A percentile compares a stretch with the other conserved stretches of the same genome.
Evolutionary conservation across 2,888 invertebrate genomes (phyloP).

Genomic region (Amblyjoppa proteus): DNA sequence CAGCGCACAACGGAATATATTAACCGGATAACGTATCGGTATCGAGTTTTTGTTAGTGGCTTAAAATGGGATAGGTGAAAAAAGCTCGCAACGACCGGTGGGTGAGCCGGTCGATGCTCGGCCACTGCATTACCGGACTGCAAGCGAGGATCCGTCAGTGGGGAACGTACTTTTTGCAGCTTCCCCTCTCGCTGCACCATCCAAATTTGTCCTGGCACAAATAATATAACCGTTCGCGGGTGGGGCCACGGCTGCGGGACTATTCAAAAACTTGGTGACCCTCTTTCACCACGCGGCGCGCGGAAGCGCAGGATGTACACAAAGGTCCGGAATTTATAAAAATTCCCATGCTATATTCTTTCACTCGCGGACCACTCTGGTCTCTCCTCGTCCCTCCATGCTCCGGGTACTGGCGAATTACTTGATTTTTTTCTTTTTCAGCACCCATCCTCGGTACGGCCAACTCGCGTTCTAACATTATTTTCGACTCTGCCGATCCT

Average conservation of each 20-base stretch:
- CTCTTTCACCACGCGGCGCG: slow-evolving; percentile 1
- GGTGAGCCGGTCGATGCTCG: neutral
- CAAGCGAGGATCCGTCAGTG: neutral
- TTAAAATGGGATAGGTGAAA: neutral
- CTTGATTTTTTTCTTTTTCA: slow-evolving; percentile 47
- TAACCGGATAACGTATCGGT: slow-evolving; percentile 23
- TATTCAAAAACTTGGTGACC: slow-evolving; percentile 16
- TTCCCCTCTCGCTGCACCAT: neutral
- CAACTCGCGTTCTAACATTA: slow-evolving; percentile 64
- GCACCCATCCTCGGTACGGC: slow-evolving; percentile 29
- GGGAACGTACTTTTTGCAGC: neutral
- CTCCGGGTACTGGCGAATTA: slow-evolving; percentile 41
- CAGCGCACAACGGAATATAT: slow-evolving; percentile 20
- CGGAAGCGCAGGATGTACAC: slow-evolving; percentile 28
- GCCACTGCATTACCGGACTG: neutral
- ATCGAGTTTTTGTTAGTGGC: slow-evolving; percentile 12
- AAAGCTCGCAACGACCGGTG: neutral
- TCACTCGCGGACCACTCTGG: slow-evolving; percentile 10
- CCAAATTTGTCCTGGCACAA: slow-evolving; percentile 6
- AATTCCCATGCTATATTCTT: slow-evolving; percentile 29
- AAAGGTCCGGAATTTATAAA: slow-evolving; percentile 45
- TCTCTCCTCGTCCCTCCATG: neutral
- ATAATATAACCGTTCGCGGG: neutral
- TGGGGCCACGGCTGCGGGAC: neutral
- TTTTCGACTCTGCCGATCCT: slow-evolving; percentile 68